phyloP scores from a whole-genome alignment of 2,113 vertebrate genomes.

The Periophthalmus modestus region DNA sequence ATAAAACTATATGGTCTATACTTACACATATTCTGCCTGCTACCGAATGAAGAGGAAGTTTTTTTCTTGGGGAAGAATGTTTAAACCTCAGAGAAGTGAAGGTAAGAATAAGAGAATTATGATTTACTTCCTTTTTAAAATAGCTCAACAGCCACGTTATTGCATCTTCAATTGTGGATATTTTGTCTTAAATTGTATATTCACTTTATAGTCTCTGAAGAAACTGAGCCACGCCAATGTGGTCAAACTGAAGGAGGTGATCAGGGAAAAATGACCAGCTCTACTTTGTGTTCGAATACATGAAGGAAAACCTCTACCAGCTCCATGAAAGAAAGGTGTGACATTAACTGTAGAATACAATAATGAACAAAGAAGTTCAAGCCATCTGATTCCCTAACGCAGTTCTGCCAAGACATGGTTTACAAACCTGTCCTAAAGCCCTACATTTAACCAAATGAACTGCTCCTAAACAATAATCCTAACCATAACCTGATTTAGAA shows the following conservation, averaged over 20 bases:
- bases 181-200: background rate
- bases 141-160: no score
- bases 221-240: slow-evolving; percentile 93
- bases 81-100: slow-evolving; percentile 95
- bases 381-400: no score
- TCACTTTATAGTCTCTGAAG: slow-evolving; percentile 83
- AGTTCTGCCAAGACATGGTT: no score
- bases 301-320: slow-evolving; percentile 93
- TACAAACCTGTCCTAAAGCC: no score
- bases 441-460: no score
- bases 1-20: background rate
- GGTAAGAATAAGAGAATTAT: slow-evolving; percentile 70
- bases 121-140: no score
- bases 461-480: no score
- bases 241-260: slow-evolving; percentile 91
- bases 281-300: slow-evolving; percentile 95
- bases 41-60: slow-evolving; percentile 96
- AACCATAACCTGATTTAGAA: no score
- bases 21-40: background rate
- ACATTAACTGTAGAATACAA: background rate
- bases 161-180: background rate
- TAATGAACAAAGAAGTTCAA: no score
- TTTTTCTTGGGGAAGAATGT: slow-evolving; percentile 94
- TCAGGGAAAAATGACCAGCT: slow-evolving; percentile 93
- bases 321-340: slow-evolving; percentile 93